Evolutionary conservation across 2,888 invertebrate species (phyloP).

Genomic region (Mechanitis messenoides): DNA sequence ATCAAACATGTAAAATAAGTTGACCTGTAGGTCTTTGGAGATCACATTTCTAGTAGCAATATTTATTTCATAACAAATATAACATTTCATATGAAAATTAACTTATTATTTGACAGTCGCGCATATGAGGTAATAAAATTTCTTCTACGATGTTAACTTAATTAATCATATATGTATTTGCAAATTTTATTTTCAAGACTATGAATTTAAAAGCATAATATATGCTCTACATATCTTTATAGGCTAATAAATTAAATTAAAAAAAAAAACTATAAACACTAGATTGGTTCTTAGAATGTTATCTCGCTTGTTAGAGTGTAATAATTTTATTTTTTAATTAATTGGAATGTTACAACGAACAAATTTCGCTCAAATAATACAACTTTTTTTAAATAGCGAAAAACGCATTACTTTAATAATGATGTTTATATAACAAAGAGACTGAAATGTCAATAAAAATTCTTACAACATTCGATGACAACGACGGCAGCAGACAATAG

Average conservation of each 20-base stretch:
- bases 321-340: neutral
- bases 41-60: slow-evolving; percentile 4
- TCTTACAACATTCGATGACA: neutral
- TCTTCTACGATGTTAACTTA: neutral
- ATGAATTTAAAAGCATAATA: too few species aligned
- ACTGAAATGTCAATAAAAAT: neutral
- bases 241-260: too few species aligned
- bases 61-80: slow-evolving; percentile 6
- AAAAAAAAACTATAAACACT: too few species aligned
- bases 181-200: neutral
- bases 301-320: too few species aligned
- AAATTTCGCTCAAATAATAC: neutral
- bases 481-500: slow-evolving; percentile 4
- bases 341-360: neutral
- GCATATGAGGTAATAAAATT: neutral
- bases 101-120: neutral
- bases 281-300: too few species aligned
- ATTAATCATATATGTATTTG: neutral
- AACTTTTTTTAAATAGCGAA: neutral
- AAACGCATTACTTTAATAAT: neutral
- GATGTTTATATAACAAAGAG: neutral
- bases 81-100: slow-evolving; percentile 3
- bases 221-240: too few species aligned
- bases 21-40: slow-evolving; percentile 24
- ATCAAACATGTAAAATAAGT: slow-evolving; percentile 53